Conservation (phyloP, 2,888 invertebrate genomes). For the Salticus scenicus region DNA sequence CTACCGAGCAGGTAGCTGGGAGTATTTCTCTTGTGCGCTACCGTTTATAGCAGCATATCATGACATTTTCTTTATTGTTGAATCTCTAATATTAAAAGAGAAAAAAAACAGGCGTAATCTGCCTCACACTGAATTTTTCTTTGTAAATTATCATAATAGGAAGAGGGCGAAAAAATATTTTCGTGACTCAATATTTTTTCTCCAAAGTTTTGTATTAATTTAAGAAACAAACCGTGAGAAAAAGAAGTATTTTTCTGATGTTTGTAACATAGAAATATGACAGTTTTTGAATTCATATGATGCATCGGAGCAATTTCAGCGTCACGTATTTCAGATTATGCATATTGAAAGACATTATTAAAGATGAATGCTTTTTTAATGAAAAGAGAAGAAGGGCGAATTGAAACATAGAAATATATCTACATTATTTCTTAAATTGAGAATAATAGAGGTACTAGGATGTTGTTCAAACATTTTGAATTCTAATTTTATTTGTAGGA, state of each 20-base stretch:
- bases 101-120: background rate
- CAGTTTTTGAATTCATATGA: too few relatives aligned
- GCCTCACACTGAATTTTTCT: background rate
- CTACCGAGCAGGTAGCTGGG: slow-evolving; percentile 21
- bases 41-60: slow-evolving; percentile 17
- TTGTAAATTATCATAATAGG: background rate
- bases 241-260: background rate
- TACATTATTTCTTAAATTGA: too few relatives aligned
- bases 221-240: background rate
- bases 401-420: too few relatives aligned
- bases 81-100: background rate
- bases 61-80: background rate
- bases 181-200: background rate
- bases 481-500: too few relatives aligned
- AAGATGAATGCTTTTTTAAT: too few relatives aligned
- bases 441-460: too few relatives aligned
- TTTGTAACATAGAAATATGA: too few relatives aligned
- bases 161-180: background rate
- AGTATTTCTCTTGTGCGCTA: slow-evolving; percentile 21
- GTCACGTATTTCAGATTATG: too few relatives aligned
- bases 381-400: too few relatives aligned
- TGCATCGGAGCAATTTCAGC: too few relatives aligned
- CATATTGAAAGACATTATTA: too few relatives aligned
- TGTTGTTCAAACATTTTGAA: too few relatives aligned
- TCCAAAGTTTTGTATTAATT: background rate